A percentile compares a stretch with the other conserved stretches of the same genome.
Evolutionary conservation across 2,113 vertebrate species (phyloP).

Genomic region (Epinephelus cyanopodus): DNA sequence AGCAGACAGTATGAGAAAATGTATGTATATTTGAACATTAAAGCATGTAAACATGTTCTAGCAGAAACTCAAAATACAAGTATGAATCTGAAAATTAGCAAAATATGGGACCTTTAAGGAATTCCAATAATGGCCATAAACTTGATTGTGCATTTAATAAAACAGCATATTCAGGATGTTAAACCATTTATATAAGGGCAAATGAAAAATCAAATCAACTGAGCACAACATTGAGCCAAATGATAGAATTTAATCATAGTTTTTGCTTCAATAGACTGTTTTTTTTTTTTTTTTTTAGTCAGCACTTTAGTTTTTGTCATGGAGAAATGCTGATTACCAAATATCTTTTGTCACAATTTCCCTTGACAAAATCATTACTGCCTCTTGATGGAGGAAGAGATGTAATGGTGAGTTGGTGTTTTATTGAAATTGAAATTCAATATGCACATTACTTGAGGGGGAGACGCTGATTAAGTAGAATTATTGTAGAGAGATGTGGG

Average conservation of each 20-base stretch:
- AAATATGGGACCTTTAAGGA: neutral
- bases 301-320: neutral
- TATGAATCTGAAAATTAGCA: too few species aligned
- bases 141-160: constrained; percentile 13
- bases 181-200: neutral
- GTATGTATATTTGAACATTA: too few species aligned
- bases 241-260: neutral
- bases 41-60: too few species aligned
- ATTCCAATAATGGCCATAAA: neutral
- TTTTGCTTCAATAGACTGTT: neutral
- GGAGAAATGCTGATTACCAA: neutral
- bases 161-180: neutral
- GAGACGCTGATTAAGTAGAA: constrained; percentile 9
- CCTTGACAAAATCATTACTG: neutral
- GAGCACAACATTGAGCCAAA: constrained; percentile 10
- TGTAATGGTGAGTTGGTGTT: neutral
- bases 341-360: constrained; percentile 8
- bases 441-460: neutral
- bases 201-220: neutral
- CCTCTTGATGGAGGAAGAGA: neutral
- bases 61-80: too few species aligned
- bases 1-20: too few species aligned
- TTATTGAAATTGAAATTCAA: constrained; percentile 19
- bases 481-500: constrained; percentile 6
- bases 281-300: constrained; percentile 11